Conservation (phyloP, 1,140 invertebrate species). For the Ostrea denselamellosa region DNA sequence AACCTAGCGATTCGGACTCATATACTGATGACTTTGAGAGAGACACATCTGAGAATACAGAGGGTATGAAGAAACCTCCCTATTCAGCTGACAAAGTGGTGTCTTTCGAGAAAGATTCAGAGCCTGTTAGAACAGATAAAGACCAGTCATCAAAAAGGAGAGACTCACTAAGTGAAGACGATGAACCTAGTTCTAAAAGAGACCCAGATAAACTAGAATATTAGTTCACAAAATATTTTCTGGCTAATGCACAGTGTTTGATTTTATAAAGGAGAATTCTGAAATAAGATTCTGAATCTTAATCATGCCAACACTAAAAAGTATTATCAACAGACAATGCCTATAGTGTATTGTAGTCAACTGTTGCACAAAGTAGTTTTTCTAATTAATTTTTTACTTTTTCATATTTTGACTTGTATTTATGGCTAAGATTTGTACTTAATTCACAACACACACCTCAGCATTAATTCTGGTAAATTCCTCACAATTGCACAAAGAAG, state of each 20-base stretch:
- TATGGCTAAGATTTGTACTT: neutral
- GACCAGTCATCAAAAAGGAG: constrained; percentile 12
- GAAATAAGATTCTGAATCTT: neutral
- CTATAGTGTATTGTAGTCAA: neutral
- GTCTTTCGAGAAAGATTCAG: constrained; percentile 1
- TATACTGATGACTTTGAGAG: constrained; percentile 15
- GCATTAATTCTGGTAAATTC: no score
- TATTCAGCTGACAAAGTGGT: neutral
- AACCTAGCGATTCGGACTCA: neutral
- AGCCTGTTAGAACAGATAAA: neutral
- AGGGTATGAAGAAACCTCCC: neutral
- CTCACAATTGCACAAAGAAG: no score
- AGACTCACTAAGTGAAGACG: constrained; percentile 41
- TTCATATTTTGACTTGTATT: neutral
- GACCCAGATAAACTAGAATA: constrained; percentile 63
- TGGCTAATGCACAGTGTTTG: neutral
- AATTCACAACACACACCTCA: no score
- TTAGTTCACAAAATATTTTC: constrained; percentile 29
- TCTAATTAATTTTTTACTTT: neutral
- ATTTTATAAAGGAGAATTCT: neutral
- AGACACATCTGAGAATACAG: neutral
- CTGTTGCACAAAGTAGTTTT: no score
- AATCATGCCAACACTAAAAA: neutral
- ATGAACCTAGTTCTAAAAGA: constrained; percentile 52
- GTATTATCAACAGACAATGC: neutral